Percentiles rank a stretch among this genome's conserved stretches.
Evolutionary conservation across 2,888 invertebrate species (phyloP).

Genomic region (Agrotis segetum): DNA sequence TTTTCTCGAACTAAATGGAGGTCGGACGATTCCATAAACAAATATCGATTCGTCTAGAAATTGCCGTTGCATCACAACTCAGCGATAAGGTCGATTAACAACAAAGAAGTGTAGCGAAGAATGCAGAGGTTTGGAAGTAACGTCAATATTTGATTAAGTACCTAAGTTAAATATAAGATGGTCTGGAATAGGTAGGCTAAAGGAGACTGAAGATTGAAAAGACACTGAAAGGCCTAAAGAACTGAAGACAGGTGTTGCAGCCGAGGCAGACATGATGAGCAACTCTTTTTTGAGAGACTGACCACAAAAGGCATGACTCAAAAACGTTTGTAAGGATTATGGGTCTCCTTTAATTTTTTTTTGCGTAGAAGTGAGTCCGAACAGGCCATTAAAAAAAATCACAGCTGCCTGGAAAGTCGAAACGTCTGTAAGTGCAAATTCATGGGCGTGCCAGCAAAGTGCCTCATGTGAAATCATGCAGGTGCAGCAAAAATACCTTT

Average conservation of each 20-base stretch:
- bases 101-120: neutral
- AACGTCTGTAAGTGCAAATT: neutral
- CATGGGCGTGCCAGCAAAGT: neutral
- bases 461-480: conserved; percentile 5
- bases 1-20: conserved; percentile 5
- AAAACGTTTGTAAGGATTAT: too few species aligned
- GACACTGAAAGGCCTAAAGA: too few species aligned
- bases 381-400: too few species aligned
- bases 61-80: conserved; percentile 23
- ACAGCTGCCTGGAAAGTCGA: neutral
- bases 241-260: too few species aligned
- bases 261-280: too few species aligned
- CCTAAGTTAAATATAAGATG: too few species aligned
- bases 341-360: too few species aligned
- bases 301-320: too few species aligned
- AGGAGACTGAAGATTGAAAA: too few species aligned
- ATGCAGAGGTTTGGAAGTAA: neutral
- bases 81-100: conserved; percentile 4
- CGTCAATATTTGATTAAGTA: neutral
- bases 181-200: too few species aligned
- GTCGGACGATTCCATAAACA: conserved; percentile 1
- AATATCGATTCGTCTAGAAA: conserved; percentile 41
- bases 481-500: neutral
- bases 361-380: too few species aligned
- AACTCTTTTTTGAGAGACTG: too few species aligned